Percentiles rank a stretch among this genome's conserved stretches.
Evolutionary conservation across 2,113 vertebrate genomes (phyloP).

Genomic region (Machaerirhynchus nigripectus): DNA sequence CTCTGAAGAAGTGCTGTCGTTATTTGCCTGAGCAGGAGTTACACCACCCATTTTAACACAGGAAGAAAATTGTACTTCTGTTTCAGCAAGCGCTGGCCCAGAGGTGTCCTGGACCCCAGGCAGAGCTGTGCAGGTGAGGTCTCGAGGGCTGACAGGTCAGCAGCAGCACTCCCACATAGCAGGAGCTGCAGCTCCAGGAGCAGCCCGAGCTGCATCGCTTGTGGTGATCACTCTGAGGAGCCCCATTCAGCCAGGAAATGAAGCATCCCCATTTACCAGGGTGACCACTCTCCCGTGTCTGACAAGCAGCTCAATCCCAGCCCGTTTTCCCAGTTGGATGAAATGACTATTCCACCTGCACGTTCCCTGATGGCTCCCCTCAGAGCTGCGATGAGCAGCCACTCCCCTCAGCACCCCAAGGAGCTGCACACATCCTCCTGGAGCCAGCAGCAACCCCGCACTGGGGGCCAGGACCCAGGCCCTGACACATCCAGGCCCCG

Average conservation of each 20-base stretch:
- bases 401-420: rapidly evolving
- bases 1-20: background rate
- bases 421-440: background rate
- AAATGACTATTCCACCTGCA: background rate
- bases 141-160: background rate
- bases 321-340: rapidly evolving
- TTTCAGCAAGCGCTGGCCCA: background rate
- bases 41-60: background rate
- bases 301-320: background rate
- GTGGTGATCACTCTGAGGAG: background rate
- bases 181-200: background rate
- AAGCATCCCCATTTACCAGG: background rate
- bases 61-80: background rate
- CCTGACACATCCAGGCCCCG: rapidly evolving
- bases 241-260: background rate
- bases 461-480: background rate
- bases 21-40: background rate
- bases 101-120: background rate
- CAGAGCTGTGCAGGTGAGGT: background rate
- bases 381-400: background rate
- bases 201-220: background rate
- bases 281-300: background rate
- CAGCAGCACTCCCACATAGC: background rate
- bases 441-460: rapidly evolving
- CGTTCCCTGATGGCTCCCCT: background rate